Evolutionary conservation across 2,888 invertebrate species (phyloP), one percentile per base, ranked within the genome.

Genomic region (Rhaphigaster nebulosa): DNA sequence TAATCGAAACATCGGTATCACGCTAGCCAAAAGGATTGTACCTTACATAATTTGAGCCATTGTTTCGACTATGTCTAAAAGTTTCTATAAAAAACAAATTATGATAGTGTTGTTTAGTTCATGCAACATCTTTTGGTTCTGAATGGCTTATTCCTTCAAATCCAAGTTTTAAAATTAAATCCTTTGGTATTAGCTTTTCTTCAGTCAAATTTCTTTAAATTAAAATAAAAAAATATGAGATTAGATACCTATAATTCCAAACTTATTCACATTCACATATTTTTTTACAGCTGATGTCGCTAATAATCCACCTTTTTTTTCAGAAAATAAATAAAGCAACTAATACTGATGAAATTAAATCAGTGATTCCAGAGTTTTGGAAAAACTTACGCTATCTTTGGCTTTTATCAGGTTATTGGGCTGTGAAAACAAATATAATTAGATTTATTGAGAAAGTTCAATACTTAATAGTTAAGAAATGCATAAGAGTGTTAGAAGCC

Each of bases 401-500:
- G 90, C 90, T 84, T 34, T 54, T 90, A 26, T 90, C 90, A 5
- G 84, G 90, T 38, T 90, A 90, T 80, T 90, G 90, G 90, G 50
- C 90, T n/a, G 90, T 90, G 8, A 90, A 90, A 84, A 23, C 76
- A n/a, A 90, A 90, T 38, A 52, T 80, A 84, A 52, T 90, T 52
- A 80, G 80, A 90, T 90, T 90, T 90, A 90, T 90, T 34, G 52
- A 90, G 13, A n/a, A 38, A 52, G 90, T 90, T 26, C 90, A 90
- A 38, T 90, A 90, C 56, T 45, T 90, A 54, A 90, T 90, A 34
- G 90, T 80, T 13, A 90, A 90, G n/a, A 90, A 90, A 50, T 45
- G 90, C 54, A 90, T 84, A 38, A 90, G 76, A 90, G 90, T 84
- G 10, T 52, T 90, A 41, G 90, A 90, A 84, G 84, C 84, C 20